A percentile compares a stretch with the other conserved stretches of the same genome.
Conservation (phyloP, 2,797 vertebrate genomes). For the Lacerta agilis region DNA sequence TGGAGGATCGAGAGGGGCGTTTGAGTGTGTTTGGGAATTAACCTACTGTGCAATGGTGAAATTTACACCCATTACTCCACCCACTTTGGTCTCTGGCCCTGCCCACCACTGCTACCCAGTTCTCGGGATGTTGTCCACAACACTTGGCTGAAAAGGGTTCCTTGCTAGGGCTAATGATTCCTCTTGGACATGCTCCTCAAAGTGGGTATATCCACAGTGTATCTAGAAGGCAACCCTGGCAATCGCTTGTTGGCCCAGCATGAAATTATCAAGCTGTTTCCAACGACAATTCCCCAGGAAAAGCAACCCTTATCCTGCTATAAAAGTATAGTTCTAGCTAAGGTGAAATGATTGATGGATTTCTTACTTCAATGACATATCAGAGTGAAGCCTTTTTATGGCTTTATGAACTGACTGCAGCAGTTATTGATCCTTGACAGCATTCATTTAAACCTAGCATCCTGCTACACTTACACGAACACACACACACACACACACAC, state of each 20-base stretch:
- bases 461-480: neutral
- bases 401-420: neutral
- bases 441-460: neutral
- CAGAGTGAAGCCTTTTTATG: neutral
- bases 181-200: accelerated
- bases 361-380: neutral
- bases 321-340: constrained; percentile 11
- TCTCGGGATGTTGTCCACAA: no score
- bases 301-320: constrained; percentile 2
- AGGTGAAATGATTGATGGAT: constrained; percentile 14
- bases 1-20: no score
- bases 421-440: constrained; percentile 13
- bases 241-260: neutral
- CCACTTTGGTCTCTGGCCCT: no score
- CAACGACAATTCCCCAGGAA: neutral
- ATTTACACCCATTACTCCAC: no score
- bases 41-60: no score
- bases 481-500: no score
- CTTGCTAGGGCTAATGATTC: no score
- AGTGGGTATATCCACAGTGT: neutral
- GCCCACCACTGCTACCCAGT: no score
- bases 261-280: neutral
- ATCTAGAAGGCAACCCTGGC: neutral
- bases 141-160: no score
- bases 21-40: no score